Percentiles rank a stretch among this genome's conserved stretches.
These are phyloP conservation scores for Drosophila kurseongensis DNA, from an alignment of 1,140 invertebrate genomes.

Conservation along the genomic window DNA sequence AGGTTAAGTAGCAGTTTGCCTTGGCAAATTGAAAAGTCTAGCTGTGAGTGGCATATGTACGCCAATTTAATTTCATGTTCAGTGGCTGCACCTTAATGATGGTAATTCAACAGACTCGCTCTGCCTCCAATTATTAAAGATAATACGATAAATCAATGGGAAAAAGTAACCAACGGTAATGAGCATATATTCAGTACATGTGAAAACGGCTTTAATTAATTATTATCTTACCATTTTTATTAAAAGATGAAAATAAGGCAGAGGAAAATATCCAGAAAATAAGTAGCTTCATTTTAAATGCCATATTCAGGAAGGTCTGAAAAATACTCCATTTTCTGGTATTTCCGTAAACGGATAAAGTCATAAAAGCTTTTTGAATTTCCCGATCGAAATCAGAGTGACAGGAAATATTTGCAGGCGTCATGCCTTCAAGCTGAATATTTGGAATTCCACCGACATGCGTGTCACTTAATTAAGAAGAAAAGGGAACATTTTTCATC, in stretches of 20 bases:
- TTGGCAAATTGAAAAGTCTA: conserved; percentile 29
- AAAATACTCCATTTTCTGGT: background rate
- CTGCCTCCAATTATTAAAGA: conserved; percentile 17
- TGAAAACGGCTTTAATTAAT: conserved; percentile 12
- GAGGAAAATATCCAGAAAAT: background rate
- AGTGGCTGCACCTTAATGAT: conserved; percentile 26
- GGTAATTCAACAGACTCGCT: conserved; percentile 9
- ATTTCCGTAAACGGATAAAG: background rate
- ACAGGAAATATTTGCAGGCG: background rate
- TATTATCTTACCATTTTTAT: background rate
- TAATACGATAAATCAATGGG: conserved; percentile 22
- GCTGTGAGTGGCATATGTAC: background rate
- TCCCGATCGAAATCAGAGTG: background rate
- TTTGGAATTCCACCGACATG: background rate
- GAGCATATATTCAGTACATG: background rate
- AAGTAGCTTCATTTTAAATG: background rate
- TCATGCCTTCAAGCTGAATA: background rate
- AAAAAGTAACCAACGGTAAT: conserved; percentile 2
- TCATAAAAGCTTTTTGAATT: background rate
- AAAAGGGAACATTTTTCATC: background rate
- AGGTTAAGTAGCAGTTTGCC: conserved; percentile 27
- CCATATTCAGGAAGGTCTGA: background rate
- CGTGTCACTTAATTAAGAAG: conserved; percentile 27
- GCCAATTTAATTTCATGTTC: background rate
- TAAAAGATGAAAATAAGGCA: background rate